Conservation (phyloP, 2,888 invertebrate genomes). For the Labia minor region DNA sequence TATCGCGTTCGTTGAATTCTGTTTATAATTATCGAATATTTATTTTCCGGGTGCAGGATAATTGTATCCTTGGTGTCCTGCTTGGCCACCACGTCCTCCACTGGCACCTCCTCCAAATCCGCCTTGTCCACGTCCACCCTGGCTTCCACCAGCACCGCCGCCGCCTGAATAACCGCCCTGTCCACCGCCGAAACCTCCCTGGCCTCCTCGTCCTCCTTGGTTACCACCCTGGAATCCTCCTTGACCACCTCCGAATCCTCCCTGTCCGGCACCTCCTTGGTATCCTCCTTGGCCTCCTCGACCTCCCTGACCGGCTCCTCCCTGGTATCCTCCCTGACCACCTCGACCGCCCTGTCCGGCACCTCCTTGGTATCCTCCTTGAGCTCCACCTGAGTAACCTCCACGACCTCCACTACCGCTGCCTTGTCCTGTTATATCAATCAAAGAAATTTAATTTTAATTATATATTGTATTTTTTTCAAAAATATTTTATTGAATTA, state of each 20-base stretch:
- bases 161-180: not conserved
- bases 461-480: no score
- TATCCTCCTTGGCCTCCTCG: constrained; percentile 14
- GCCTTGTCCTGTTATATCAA: not conserved
- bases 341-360: not conserved
- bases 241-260: not conserved
- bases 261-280: not conserved
- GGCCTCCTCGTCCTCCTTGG: constrained; percentile 1
- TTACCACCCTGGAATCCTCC: not conserved
- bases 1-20: not conserved
- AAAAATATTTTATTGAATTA: no score
- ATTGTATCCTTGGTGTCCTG: constrained; percentile 17
- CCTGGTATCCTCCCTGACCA: not conserved
- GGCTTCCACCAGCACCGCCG: not conserved
- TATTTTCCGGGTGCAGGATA: constrained; percentile 22
- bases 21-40: not conserved
- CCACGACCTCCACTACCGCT: not conserved
- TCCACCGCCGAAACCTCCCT: constrained; percentile 16
- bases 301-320: not conserved
- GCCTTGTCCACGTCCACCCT: constrained; percentile 14
- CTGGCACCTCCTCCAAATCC: constrained; percentile 13
- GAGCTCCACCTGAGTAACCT: constrained; percentile 16
- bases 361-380: not conserved
- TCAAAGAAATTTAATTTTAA: no score
- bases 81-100: not conserved